A percentile compares a stretch with the other conserved stretches of the same genome.
Conservation (phyloP, 2,888 invertebrate genomes). For the Temnothorax rugatulus region DNA sequence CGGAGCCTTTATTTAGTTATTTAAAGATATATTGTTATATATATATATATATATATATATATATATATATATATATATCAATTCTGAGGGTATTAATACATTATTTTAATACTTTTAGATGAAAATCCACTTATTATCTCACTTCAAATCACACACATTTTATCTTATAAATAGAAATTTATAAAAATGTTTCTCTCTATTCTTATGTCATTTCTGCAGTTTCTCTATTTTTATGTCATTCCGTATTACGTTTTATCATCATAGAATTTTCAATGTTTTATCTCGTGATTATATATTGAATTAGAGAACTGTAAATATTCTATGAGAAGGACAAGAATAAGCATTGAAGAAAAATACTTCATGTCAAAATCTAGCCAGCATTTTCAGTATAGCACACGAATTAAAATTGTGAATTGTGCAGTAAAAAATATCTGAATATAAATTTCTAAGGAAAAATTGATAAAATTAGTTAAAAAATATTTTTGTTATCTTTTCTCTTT, state of each 20-base stretch:
- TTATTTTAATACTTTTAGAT: background rate
- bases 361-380: background rate
- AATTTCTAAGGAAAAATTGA: background rate
- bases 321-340: background rate
- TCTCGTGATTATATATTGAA: background rate
- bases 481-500: background rate
- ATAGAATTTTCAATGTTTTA: background rate
- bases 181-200: background rate
- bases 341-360: background rate
- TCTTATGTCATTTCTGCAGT: background rate
- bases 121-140: background rate
- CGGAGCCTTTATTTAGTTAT: too few species aligned
- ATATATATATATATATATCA: background rate
- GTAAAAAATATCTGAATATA: background rate
- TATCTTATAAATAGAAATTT: background rate
- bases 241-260: background rate
- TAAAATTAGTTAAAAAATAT: background rate
- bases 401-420: background rate
- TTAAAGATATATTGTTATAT: too few species aligned
- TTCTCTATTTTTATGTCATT: background rate
- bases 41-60: too few species aligned
- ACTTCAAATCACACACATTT: background rate
- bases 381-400: background rate
- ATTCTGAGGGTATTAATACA: background rate
- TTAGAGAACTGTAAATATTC: background rate